Base-by-base conservation (phyloP, 2,113 vertebrate species). In the Pygathrix nemaeus region DNA sequence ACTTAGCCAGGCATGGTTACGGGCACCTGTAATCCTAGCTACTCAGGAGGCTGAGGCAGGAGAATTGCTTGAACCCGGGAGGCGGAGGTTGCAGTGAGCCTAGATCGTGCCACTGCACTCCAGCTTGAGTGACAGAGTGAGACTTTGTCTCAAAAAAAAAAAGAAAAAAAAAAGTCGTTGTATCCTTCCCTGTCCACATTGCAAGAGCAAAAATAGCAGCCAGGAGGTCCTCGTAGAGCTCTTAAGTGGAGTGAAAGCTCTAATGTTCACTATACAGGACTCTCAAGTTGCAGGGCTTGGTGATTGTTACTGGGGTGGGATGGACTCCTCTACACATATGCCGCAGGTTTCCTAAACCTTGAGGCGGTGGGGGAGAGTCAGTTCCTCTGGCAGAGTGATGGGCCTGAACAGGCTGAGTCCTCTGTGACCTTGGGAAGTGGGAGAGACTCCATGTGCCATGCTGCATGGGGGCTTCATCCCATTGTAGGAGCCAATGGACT, bases 351-450 rank as follows among this genome's bases (percentile, higher is more conserved):
- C 50, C 78, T n/a, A 17, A 70, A 94, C 2, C 21, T 52, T 79
- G 80, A 40, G 40, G 0, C 6, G 1, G 16, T 55, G 18, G 1
- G 2, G 1, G 3, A 50, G 35, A 40, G 10, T 20, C 16, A 43
- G 35, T 79, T 13, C 45, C 32, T 89, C 30, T 3, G 4, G 9
- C 72, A 90, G 55, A 76, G 32, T 43, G n/a, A 40, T 45, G 55
- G 30, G 82, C 12, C 11, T 75, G 40, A 68, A 82, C 5, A 95
- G 3, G 18, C 27, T 57, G 38, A 64, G 5, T 73, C 11, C 6
- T 57, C 13, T 0, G 0, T 43, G 59, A 91, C 6, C 35, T 13
- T 38, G 16, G 17, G 5, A 1, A 3, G 2, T 57, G 1, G 1
- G 32, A 8, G 32, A 8, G 9, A 55, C 23, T n/a, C 27, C 27